These are phyloP conservation scores for Strongylocentrotus purpuratus DNA, from an alignment of 35 echinoderm and acorn worm species.

Conservation along the genomic window DNA sequence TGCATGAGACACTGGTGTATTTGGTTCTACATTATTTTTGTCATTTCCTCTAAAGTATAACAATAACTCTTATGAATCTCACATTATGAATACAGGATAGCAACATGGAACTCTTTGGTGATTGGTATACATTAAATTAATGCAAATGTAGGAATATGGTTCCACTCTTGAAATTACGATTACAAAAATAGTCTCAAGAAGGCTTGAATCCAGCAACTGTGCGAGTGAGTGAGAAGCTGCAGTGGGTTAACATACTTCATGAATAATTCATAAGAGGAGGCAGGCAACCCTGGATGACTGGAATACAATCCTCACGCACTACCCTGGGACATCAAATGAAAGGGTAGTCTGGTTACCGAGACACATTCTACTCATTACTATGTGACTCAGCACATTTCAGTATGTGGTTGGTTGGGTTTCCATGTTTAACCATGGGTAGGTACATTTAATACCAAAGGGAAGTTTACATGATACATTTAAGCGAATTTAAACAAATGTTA, in stretches of 20 bases:
- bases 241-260: slow-evolving; percentile 26
- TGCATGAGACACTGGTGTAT: too few species aligned
- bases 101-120: too few species aligned
- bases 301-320: neutral
- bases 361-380: neutral
- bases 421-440: neutral
- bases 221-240: neutral
- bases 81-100: too few species aligned
- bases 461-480: neutral
- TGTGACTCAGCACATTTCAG: neutral
- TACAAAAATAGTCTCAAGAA: neutral
- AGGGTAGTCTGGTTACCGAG: neutral
- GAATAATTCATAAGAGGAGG: slow-evolving; percentile 5
- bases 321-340: slow-evolving; percentile 4
- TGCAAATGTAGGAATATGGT: neutral
- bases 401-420: neutral
- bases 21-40: too few species aligned
- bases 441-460: neutral
- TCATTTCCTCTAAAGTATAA: too few species aligned
- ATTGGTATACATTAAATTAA: too few species aligned
- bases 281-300: neutral
- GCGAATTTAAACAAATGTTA: too few species aligned
- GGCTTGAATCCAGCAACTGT: neutral
- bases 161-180: neutral
- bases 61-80: too few species aligned